Percentiles rank a stretch among this genome's conserved stretches.
Evolutionary conservation across 2,888 invertebrate species (phyloP).

Genomic region (Gastrophysa polygoni): DNA sequence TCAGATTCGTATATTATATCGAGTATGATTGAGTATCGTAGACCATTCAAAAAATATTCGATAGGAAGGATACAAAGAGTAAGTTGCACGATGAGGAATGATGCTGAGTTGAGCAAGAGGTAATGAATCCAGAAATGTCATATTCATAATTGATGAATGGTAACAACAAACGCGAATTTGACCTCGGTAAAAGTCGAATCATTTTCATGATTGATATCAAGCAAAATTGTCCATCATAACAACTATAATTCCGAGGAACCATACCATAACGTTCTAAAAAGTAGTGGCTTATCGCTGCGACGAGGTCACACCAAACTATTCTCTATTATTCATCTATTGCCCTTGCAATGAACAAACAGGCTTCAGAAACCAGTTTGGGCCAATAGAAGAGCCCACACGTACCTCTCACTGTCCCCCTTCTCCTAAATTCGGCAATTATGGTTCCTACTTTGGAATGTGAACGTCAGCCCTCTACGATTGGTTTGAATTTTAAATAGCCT

Average conservation of each 20-base stretch:
- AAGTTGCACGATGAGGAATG: no score
- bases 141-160: no score
- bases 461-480: conserved; percentile 38
- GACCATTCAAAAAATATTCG: no score
- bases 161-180: neutral
- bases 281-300: conserved; percentile 34
- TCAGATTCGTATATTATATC: no score
- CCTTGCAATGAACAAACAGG: conserved; percentile 35
- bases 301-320: conserved; percentile 40
- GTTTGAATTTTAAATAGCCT: conserved; percentile 36
- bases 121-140: no score
- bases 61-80: no score
- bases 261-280: neutral
- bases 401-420: conserved; percentile 11
- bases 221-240: neutral
- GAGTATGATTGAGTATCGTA: no score
- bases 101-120: no score
- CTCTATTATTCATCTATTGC: conserved; percentile 45
- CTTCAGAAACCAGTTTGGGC: conserved; percentile 37
- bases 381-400: conserved; percentile 37
- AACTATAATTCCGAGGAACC: conserved; percentile 5
- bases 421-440: conserved; percentile 36
- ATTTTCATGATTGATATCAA: neutral
- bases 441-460: conserved; percentile 38
- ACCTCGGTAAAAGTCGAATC: neutral